A percentile compares a stretch with the other conserved stretches of the same genome.
Conservation (phyloP, 2,797 vertebrate genomes). For the Pachyuromys duprasi region DNA sequence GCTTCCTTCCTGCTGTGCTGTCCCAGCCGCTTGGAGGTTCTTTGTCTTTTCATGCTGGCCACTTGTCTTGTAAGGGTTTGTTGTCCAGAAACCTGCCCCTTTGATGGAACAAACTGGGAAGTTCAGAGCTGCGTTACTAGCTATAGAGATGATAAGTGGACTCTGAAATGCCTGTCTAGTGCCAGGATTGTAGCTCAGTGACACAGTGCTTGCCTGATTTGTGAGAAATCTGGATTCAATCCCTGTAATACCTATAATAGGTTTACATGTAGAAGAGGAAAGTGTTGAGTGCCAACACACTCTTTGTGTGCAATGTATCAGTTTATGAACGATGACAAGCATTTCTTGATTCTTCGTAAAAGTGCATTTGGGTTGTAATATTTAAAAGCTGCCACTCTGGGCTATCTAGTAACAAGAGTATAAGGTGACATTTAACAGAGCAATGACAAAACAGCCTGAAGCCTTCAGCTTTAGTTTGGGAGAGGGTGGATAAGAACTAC, state of each 20-base stretch:
- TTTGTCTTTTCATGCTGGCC: not conserved
- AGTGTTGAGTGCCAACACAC: not conserved
- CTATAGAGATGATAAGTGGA: not conserved
- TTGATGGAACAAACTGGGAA: not conserved
- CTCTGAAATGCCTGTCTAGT: not conserved
- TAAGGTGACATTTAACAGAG: not conserved
- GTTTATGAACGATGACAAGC: not conserved
- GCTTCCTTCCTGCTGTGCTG: not conserved
- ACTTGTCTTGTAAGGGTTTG: not conserved
- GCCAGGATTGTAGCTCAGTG: not conserved
- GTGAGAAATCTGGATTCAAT: not conserved
- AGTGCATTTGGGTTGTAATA: not conserved
- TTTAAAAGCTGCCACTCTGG: not conserved
- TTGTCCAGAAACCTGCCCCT: not conserved
- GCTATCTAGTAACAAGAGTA: not conserved
- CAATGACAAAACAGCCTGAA: not conserved
- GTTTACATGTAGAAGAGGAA: not conserved
- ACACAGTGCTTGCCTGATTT: too few relatives aligned
- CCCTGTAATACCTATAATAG: not conserved
- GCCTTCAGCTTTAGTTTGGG: not conserved
- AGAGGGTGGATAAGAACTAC: not conserved
- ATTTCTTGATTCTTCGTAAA: not conserved
- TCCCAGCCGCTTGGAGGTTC: not conserved
- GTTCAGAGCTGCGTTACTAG: conserved; percentile 3
- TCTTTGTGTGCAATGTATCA: not conserved